These are phyloP conservation scores for Cryptocheilus praepositus DNA, from an alignment of 2,888 invertebrate species.

Conservation along the genomic window DNA sequence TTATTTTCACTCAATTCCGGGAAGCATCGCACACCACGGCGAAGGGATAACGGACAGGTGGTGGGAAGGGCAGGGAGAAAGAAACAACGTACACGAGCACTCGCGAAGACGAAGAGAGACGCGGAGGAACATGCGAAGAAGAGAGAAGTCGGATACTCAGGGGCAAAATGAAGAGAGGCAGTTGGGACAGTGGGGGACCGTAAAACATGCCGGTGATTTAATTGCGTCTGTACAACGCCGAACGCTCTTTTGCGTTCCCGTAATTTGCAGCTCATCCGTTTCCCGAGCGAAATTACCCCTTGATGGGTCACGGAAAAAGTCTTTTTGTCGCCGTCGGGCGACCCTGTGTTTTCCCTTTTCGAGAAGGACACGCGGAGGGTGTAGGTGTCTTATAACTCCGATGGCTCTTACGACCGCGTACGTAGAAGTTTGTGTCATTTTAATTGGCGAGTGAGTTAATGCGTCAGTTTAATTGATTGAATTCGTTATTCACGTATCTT, in stretches of 20 bases:
- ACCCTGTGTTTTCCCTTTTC: too few species aligned
- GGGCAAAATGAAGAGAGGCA: slow-evolving; percentile 47
- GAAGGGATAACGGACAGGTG: slow-evolving; percentile 47
- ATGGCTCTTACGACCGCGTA: too few species aligned
- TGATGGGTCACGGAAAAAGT: slow-evolving; percentile 12
- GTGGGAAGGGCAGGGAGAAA: slow-evolving; percentile 42
- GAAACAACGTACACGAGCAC: slow-evolving; percentile 42
- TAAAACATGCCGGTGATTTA: slow-evolving; percentile 59
- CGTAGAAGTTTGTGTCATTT: too few species aligned
- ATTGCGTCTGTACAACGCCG: slow-evolving; percentile 48
- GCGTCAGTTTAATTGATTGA: too few species aligned
- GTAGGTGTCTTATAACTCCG: too few species aligned
- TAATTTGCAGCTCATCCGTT: slow-evolving; percentile 37
- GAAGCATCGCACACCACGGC: slow-evolving; percentile 56
- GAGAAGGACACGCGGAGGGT: too few species aligned
- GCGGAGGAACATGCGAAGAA: slow-evolving; percentile 3
- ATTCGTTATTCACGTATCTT: too few species aligned
- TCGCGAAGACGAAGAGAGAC: slow-evolving; percentile 30
- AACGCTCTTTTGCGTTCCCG: slow-evolving; percentile 41
- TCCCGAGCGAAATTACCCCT: slow-evolving; percentile 16
- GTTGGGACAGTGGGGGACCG: slow-evolving; percentile 40
- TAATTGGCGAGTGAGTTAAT: too few species aligned
- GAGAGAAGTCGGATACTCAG: slow-evolving; percentile 16
- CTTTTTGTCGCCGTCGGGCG: slow-evolving; percentile 7
- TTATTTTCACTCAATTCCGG: slow-evolving; percentile 64